Evolutionary conservation across 2,797 vertebrate genomes (phyloP).

Genomic region (Neoniphon sammara): DNA sequence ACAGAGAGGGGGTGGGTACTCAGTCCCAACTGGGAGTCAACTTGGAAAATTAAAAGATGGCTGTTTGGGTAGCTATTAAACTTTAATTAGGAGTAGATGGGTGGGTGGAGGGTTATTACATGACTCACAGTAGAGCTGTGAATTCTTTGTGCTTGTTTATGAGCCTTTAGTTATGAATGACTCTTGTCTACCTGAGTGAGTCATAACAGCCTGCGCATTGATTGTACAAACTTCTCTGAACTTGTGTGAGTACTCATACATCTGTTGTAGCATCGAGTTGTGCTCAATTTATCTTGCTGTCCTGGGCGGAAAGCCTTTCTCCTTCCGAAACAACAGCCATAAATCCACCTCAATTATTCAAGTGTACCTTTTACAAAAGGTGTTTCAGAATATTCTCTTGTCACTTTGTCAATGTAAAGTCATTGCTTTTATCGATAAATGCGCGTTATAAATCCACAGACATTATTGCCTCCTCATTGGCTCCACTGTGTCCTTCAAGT

Average conservation of each 20-base stretch:
- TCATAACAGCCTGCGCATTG: constrained; percentile 51
- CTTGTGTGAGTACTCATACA: constrained; percentile 30
- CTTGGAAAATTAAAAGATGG: constrained; percentile 60
- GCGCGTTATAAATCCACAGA: constrained; percentile 20
- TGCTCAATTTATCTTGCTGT: constrained; percentile 10
- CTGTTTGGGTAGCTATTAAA: constrained; percentile 42
- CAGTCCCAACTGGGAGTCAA: constrained; percentile 28
- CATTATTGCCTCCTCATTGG: neutral
- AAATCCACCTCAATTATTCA: constrained; percentile 20
- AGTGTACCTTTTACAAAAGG: neutral
- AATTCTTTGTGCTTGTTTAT: constrained; percentile 49
- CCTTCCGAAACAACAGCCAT: constrained; percentile 23
- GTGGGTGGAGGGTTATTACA: constrained; percentile 52
- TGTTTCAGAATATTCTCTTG: constrained; percentile 17
- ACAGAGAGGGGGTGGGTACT: constrained; percentile 7
- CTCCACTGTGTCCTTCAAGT: constrained; percentile 55
- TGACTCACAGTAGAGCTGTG: constrained; percentile 27
- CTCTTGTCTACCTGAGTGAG: constrained; percentile 50
- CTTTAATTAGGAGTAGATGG: constrained; percentile 52
- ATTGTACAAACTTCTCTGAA: constrained; percentile 50
- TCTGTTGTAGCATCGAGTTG: constrained; percentile 28
- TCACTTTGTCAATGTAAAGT: constrained; percentile 23
- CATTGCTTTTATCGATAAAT: constrained; percentile 51
- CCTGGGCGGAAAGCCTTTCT: constrained; percentile 11
- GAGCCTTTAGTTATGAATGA: constrained; percentile 66